These are phyloP conservation scores for Periphyllus acericola DNA, from an alignment of 2,888 invertebrate genomes.

Conservation along the genomic window DNA sequence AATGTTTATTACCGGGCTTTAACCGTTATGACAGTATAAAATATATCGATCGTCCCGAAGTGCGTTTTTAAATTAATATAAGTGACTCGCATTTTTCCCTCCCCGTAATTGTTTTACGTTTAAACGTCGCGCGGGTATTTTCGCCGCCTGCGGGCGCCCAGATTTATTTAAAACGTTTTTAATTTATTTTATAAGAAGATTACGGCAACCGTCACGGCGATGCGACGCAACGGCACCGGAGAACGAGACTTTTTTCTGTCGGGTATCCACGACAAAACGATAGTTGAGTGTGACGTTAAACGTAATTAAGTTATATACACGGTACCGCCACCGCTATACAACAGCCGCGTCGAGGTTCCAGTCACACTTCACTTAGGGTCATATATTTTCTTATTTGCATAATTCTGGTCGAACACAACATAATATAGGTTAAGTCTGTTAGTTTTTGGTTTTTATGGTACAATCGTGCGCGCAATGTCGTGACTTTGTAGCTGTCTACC, in stretches of 20 bases:
- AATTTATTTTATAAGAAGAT: slow-evolving; percentile 4
- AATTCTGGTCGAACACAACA: background rate
- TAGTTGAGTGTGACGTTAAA: background rate
- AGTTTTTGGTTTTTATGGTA: background rate
- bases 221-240: background rate
- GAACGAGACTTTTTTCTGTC: background rate
- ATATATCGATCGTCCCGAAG: background rate
- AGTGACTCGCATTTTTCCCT: background rate
- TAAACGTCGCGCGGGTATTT: background rate
- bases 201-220: background rate
- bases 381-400: too few relatives aligned
- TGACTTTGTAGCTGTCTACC: background rate
- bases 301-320: background rate
- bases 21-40: background rate
- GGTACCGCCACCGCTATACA: background rate
- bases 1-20: background rate
- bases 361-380: background rate
- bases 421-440: background rate
- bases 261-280: background rate
- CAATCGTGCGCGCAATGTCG: background rate
- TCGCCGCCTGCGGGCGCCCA: background rate
- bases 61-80: background rate
- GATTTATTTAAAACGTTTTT: slow-evolving; percentile 16
- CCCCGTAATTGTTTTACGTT: background rate
- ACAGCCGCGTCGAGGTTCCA: background rate